phyloP scores from a whole-genome alignment of 1,140 invertebrate species.

The Pogonomyrmex californicus region DNA sequence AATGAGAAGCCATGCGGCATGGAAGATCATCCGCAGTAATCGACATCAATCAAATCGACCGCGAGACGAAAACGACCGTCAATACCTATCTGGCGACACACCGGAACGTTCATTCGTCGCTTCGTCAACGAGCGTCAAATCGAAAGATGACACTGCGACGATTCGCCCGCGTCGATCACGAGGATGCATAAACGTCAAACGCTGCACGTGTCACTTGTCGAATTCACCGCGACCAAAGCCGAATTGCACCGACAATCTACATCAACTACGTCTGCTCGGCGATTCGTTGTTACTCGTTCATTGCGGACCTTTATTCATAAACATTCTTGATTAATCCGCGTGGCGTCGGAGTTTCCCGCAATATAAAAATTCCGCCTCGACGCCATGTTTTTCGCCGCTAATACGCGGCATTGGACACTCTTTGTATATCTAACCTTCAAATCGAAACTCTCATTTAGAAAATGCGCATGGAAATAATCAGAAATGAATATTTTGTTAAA shows the following conservation, averaged over 20 bases:
- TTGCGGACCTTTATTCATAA: not conserved
- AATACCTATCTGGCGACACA: not conserved
- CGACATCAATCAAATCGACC: slow-evolving; percentile 18
- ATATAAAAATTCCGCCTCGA: not conserved
- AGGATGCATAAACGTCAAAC: slow-evolving; percentile 42
- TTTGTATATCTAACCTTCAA: slow-evolving; percentile 1
- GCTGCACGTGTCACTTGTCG: slow-evolving; percentile 56
- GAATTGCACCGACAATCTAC: slow-evolving; percentile 35
- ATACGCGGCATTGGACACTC: not conserved
- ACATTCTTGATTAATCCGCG: not conserved
- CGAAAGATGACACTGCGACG: slow-evolving; percentile 51
- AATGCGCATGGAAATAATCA: not conserved
- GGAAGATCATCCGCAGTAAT: slow-evolving; percentile 46
- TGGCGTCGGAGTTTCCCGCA: not conserved
- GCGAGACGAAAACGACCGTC: slow-evolving; percentile 42
- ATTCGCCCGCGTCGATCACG: slow-evolving; percentile 46
- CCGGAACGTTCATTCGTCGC: slow-evolving; percentile 28
- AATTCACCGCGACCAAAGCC: not conserved
- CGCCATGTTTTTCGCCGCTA: slow-evolving; percentile 6
- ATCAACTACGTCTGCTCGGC: not conserved
- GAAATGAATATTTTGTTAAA: not conserved
- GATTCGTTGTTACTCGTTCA: not conserved
- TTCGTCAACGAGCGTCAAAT: slow-evolving; percentile 54
- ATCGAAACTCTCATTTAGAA: no score
- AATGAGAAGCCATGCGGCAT: slow-evolving; percentile 14